Base-by-base conservation (phyloP, 2,797 vertebrate genomes). In the Balearica regulorum region DNA sequence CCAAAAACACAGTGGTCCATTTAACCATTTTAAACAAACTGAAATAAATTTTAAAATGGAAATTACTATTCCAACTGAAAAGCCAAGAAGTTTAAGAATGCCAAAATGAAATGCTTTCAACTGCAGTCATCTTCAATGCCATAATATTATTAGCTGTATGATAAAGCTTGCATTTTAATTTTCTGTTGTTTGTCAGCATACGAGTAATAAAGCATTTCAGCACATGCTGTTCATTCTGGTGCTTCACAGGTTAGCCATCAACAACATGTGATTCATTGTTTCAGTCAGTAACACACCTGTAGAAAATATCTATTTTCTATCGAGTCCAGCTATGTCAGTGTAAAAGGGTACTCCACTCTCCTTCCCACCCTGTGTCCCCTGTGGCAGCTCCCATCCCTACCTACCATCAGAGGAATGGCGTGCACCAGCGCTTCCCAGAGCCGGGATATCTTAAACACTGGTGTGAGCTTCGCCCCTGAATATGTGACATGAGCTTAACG, bases 401-500 rank as follows among this genome's bases (percentile, higher is more conserved):
- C 8, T 49, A 46, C 33, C 2, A 6, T 22, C 61, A 68, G 43
- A 28, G 18, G 26, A 92, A 73, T 9, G 3, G 7, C 72, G n/a
- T 33, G 46, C 4, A 10, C 5, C 24, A 80, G 44, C 44, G 79
- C 26, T 44, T 75, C 33, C 77, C 44, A 69, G 28, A 80, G 26
- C 9, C 33, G 39, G 8, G 8, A 53, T 64, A 51, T 37, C 55
- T 33, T 28, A 33, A 80, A 39, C 26, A 46, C 16, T 19, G 7
- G 3, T 70, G 35, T 14, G 35, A 90, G 41, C 31, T 93, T 77
- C 26, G 12, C 19, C 19, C 18, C 55, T 37, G 10, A 88, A 66
- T 0, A 29, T 28, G 18, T 1, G 2, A 68, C 5, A 8, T 6
- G 16, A 88, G 12, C 35, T 75, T 31, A 83, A 72, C 1, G 5